Evolutionary conservation across 2,888 invertebrate species (phyloP).

Genomic region (Pegoplata infirma): DNA sequence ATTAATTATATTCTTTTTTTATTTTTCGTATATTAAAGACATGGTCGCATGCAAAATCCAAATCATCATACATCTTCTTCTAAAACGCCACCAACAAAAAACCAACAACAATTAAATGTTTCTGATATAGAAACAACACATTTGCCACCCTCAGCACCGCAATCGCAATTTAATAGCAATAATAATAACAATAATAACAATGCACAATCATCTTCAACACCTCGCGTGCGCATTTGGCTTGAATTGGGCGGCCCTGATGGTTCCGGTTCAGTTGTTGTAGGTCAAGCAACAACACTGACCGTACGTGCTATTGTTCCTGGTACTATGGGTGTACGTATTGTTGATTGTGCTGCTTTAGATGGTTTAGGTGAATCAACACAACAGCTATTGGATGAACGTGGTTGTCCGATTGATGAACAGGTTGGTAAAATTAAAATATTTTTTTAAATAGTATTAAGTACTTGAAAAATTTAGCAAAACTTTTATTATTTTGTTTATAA

Average conservation of each 20-base stretch:
- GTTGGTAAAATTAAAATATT: constrained; percentile 67
- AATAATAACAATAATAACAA: neutral
- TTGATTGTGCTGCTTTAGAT: constrained; percentile 88
- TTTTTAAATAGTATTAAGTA: neutral
- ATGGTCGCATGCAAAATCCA: constrained; percentile 56
- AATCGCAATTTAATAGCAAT: constrained; percentile 8
- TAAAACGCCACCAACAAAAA: constrained; percentile 26
- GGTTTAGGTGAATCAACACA: constrained; percentile 87
- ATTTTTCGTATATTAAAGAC: constrained; percentile 13
- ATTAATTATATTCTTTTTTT: neutral
- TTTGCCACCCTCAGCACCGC: constrained; percentile 5
- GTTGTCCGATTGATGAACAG: constrained; percentile 86
- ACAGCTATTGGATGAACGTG: constrained; percentile 85
- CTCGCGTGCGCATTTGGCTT: constrained; percentile 85
- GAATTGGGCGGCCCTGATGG: constrained; percentile 81
- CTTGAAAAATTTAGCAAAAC: no score
- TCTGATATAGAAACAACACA: constrained; percentile 45
- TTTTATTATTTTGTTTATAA: no score
- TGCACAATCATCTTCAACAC: constrained; percentile 69
- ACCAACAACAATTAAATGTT: constrained; percentile 32
- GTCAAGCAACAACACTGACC: constrained; percentile 84
- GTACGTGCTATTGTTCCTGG: constrained; percentile 79
- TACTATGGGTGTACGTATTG: constrained; percentile 85
- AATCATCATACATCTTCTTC: constrained; percentile 19
- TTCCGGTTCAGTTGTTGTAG: constrained; percentile 83